phyloP scores from a whole-genome alignment of 2,888 invertebrate species.

The Caprella mutica region DNA sequence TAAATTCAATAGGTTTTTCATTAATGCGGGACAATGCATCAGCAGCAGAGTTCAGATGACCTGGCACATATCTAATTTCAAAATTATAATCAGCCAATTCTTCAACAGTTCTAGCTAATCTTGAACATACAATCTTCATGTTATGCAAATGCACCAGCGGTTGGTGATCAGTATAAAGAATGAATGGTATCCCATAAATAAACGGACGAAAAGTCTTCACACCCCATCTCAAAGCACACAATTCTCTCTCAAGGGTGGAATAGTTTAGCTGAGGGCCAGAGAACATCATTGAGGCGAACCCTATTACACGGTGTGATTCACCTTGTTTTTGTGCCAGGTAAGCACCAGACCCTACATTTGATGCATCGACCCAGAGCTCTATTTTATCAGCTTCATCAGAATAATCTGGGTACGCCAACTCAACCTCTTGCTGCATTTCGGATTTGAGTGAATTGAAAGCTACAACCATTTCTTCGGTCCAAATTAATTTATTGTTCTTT shows the following conservation, averaged over 20 bases:
- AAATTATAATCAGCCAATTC: slow-evolving; percentile 1
- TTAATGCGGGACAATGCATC: background rate
- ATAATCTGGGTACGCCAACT: background rate
- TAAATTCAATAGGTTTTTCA: too few relatives aligned
- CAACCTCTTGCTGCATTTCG: background rate
- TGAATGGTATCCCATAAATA: background rate
- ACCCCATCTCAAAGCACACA: background rate
- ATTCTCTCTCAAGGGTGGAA: background rate
- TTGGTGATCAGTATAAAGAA: background rate
- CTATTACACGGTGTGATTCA: background rate
- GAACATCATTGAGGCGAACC: background rate
- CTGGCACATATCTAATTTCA: background rate
- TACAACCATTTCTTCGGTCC: background rate
- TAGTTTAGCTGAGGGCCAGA: background rate
- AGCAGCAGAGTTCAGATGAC: background rate
- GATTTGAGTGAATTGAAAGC: background rate
- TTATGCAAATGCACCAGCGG: background rate
- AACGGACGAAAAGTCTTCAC: background rate
- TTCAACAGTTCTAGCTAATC: background rate
- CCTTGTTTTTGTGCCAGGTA: background rate
- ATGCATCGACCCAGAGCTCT: slow-evolving; percentile 3
- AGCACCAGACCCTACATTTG: background rate
- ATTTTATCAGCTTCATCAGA: background rate
- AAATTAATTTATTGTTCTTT: background rate
- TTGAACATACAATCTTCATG: background rate